phyloP scores from a whole-genome alignment of 2,888 invertebrate species.

The Sipha maydis region DNA sequence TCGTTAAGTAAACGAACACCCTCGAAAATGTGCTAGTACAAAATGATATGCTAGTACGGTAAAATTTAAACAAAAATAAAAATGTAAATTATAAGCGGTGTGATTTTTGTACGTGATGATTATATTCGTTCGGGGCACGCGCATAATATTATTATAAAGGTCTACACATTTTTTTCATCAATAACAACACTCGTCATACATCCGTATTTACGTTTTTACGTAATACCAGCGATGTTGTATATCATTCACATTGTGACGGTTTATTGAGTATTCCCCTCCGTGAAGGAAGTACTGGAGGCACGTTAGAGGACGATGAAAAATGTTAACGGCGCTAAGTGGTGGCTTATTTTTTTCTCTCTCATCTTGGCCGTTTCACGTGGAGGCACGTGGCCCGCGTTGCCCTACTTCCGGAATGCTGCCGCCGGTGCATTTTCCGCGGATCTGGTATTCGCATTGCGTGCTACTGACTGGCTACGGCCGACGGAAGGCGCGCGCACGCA shows the following conservation, averaged over 20 bases:
- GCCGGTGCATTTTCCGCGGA: slow-evolving; percentile 44
- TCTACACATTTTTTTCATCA: neutral
- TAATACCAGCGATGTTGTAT: neutral
- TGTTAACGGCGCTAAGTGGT: neutral
- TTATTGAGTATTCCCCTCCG: too few species aligned
- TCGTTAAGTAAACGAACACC: neutral
- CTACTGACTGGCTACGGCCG: neutral
- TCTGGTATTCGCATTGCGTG: neutral
- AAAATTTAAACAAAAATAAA: neutral
- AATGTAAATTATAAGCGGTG: neutral
- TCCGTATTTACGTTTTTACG: neutral
- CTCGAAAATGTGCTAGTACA: too few species aligned
- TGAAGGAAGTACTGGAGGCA: too few species aligned
- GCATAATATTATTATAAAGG: neutral
- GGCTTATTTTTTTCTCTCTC: neutral
- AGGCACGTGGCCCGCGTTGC: slow-evolving; percentile 58
- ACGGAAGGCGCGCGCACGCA: slow-evolving; percentile 34
- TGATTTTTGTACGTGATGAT: neutral
- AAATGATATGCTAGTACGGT: neutral
- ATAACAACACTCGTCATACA: neutral
- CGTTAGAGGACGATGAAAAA: neutral
- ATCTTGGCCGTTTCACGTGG: neutral
- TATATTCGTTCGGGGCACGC: neutral
- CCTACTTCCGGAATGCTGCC: slow-evolving; percentile 54
- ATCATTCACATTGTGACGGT: too few species aligned